A percentile compares a stretch with the other conserved stretches of the same genome.
Evolutionary conservation across 2,797 vertebrate species (phyloP).

Genomic region (Florisuga fusca): DNA sequence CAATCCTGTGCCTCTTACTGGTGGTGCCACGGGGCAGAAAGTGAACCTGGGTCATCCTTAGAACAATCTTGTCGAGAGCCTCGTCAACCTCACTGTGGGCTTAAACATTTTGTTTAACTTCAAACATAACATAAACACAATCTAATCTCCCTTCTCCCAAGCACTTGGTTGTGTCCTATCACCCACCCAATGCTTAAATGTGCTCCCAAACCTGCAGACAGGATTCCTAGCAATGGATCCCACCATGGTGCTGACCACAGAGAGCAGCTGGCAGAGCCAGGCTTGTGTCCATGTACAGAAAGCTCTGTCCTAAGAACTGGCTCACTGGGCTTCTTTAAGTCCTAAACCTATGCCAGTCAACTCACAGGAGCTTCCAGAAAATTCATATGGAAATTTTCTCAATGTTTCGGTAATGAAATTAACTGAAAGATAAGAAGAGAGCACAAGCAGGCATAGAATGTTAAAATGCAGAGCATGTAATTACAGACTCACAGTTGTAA

Average conservation of each 20-base stretch:
- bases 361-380: constrained; percentile 2
- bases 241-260: background rate
- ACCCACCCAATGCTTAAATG: background rate
- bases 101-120: background rate
- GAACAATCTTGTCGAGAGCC: background rate
- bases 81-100: background rate
- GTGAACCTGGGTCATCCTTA: background rate
- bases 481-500: constrained; percentile 55
- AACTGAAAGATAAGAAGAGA: constrained; percentile 40
- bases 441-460: background rate
- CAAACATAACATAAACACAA: rapidly evolving
- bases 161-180: background rate
- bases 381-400: constrained; percentile 1
- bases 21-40: background rate
- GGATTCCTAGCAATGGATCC: background rate
- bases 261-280: background rate
- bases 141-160: background rate
- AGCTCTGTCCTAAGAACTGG: background rate
- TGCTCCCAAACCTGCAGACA: background rate
- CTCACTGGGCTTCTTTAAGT: background rate
- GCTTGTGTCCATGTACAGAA: background rate
- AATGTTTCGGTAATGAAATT: constrained; percentile 20
- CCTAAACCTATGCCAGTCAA: background rate
- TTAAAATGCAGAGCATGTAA: constrained; percentile 61
- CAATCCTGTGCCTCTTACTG: background rate